Evolutionary conservation across 2,113 vertebrate species (phyloP).

Genomic region (Tonatia bakeri): DNA sequence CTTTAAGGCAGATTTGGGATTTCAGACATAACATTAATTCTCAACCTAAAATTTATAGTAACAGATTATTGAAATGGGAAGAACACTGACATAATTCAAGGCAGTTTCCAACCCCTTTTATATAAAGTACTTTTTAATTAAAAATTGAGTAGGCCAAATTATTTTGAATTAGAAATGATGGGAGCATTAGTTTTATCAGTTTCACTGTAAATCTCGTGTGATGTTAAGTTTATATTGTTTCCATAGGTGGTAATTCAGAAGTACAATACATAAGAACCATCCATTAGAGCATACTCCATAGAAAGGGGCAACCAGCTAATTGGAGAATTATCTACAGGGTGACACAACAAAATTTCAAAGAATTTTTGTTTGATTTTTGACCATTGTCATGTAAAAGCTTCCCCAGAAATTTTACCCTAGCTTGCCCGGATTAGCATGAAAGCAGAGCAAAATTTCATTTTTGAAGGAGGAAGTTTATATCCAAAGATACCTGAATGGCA

Average conservation of each 20-base stretch:
- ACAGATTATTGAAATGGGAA: slow-evolving; percentile 8
- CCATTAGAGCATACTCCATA: neutral
- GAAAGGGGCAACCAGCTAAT: slow-evolving; percentile 18
- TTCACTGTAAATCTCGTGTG: neutral
- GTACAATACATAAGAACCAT: neutral
- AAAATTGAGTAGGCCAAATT: neutral
- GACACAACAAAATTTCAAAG: neutral
- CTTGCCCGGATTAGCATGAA: slow-evolving; percentile 21
- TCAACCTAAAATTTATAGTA: neutral
- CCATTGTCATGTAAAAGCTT: slow-evolving; percentile 2
- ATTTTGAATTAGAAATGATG: slow-evolving; percentile 34
- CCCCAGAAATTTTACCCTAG: neutral
- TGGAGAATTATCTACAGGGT: neutral
- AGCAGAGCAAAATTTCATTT: slow-evolving; percentile 29
- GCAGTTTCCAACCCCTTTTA: slow-evolving; percentile 32
- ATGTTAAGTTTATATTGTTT: neutral
- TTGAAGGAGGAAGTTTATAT: slow-evolving; percentile 8
- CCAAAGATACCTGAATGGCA: slow-evolving; percentile 9
- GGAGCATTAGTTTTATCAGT: neutral
- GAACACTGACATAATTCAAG: neutral
- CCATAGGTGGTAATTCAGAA: neutral
- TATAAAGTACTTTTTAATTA: neutral
- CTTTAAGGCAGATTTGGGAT: slow-evolving; percentile 2
- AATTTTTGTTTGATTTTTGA: slow-evolving; percentile 41
- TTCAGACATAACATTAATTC: slow-evolving; percentile 32